These are phyloP conservation scores for Phodopus roborovskii DNA, from an alignment of 2,113 vertebrate genomes.

Conservation along the genomic window DNA sequence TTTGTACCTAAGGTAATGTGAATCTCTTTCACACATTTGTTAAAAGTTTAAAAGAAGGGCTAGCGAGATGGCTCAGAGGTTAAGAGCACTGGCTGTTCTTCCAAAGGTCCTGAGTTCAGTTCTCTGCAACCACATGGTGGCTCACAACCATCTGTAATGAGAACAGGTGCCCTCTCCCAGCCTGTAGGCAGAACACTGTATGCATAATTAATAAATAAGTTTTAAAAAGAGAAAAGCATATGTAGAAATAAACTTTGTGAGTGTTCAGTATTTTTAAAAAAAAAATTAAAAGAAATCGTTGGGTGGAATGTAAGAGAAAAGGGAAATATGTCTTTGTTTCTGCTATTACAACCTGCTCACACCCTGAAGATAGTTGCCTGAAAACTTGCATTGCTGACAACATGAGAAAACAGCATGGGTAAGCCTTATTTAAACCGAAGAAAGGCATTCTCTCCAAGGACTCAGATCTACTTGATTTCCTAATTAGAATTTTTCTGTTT, in stretches of 20 bases:
- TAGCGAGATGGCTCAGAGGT: too few species aligned
- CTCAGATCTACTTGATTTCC: neutral
- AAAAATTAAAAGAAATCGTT: neutral
- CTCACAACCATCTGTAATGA: too few species aligned
- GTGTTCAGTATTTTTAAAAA: too few species aligned
- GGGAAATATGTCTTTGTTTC: neutral
- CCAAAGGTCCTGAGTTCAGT: too few species aligned
- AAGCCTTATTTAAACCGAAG: too few species aligned
- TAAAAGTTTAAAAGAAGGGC: neutral
- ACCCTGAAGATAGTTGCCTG: neutral
- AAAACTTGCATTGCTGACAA: neutral
- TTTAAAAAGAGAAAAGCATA: too few species aligned
- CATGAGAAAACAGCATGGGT: accelerated
- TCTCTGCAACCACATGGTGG: too few species aligned
- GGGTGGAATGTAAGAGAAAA: neutral
- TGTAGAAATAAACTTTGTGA: too few species aligned
- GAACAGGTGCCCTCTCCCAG: too few species aligned
- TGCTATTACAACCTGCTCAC: neutral
- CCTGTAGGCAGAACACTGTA: too few species aligned
- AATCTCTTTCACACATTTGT: neutral
- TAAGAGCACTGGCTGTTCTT: too few species aligned
- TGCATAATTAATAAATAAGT: too few species aligned
- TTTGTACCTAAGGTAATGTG: neutral
- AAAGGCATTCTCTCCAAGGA: neutral
- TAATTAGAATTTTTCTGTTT: neutral